Evolutionary conservation across 2,797 vertebrate species (phyloP), one percentile per base, ranked within the genome.

Genomic region (Gastrophryne carolinensis): DNA sequence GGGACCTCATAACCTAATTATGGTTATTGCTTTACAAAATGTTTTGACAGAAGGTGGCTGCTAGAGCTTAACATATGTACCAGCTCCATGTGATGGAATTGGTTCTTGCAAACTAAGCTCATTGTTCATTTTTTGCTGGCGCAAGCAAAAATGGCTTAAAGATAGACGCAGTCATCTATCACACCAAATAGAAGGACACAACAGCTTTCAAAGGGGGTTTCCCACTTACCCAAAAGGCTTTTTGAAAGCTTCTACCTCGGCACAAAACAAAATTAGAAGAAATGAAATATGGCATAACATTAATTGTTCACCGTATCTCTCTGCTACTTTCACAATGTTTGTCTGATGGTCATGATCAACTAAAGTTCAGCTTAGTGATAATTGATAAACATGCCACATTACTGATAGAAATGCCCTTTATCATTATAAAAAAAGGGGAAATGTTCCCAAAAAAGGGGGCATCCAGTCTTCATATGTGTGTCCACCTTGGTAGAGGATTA

Each of bases 241-340:
- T 98, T 92, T 91, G 91, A 95, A 98, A 96, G 95, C 94, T 96
- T 98, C 97, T 99, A 98, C 97, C 97, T 98, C 97, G 97, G 94
- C 94, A 96, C 94, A 90, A 95, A 88, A 83, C 77, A 80, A 53
- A 69, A 69, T 27, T 62, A 75, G 41, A 67, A 66, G n/a, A 82
- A 85, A 84, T 89, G 86, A 90, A 93, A 96, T 92, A 93, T 84
- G 90, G 93, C 94, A 93, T 96, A 93, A 95, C 95, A 95, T 94
- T 93, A 95, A 92, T 94, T 91, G 89, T 92, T 93, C 93, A 92
- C 93, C 91, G 91, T 93, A 95, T 93, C n/a, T n/a, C n/a, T n/a
- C 92, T 90, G 91, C 93, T 93, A 92, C 90, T 92, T 93, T 95
- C 92, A 90, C 94, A 90, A 82, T 90, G 90, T 94, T 92, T 92